Conservation (phyloP, 2,113 vertebrate species). For the Datnioides undecimradiatus region DNA sequence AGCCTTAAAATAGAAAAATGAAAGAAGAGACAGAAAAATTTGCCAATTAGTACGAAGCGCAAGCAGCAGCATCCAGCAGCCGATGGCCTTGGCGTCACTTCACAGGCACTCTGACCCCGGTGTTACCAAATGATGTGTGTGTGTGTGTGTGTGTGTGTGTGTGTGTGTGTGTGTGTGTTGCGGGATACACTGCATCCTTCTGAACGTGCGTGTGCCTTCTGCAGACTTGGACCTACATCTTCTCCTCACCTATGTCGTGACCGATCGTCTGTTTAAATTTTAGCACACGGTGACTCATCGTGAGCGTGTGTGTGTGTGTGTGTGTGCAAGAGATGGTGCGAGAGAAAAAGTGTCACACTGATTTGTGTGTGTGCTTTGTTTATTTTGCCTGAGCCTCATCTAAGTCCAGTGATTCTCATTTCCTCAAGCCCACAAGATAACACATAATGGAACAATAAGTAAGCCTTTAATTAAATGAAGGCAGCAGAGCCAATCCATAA, state of each 20-base stretch:
- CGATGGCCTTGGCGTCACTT: not conserved
- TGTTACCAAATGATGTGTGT: conserved; percentile 1
- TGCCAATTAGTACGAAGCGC: conserved; percentile 34
- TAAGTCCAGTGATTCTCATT: conserved; percentile 30
- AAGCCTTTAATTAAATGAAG: conserved; percentile 42
- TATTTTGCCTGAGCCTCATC: not conserved
- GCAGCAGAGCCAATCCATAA: conserved; percentile 21
- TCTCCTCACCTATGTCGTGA: conserved; percentile 30
- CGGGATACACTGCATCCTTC: not conserved
- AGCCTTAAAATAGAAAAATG: conserved; percentile 10
- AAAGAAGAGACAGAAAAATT: conserved; percentile 16
- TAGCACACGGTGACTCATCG: conserved; percentile 43
- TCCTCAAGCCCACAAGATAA: conserved; percentile 16
- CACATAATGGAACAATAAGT: conserved; percentile 24
- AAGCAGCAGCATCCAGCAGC: conserved; percentile 6
- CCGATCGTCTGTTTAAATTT: conserved; percentile 16
- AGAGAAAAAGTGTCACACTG: no score
- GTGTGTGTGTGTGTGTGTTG: not conserved
- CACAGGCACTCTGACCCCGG: not conserved
- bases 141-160: conserved; percentile 5
- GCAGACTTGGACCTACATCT: not conserved
- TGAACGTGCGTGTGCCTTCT: not conserved
- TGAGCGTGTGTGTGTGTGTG: not conserved
- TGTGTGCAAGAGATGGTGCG: conserved; percentile 9
- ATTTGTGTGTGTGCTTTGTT: conserved; percentile 27